These are phyloP conservation scores for Aphelenchoides besseyi DNA, from an alignment of 1,140 invertebrate species.

Conservation along the genomic window DNA sequence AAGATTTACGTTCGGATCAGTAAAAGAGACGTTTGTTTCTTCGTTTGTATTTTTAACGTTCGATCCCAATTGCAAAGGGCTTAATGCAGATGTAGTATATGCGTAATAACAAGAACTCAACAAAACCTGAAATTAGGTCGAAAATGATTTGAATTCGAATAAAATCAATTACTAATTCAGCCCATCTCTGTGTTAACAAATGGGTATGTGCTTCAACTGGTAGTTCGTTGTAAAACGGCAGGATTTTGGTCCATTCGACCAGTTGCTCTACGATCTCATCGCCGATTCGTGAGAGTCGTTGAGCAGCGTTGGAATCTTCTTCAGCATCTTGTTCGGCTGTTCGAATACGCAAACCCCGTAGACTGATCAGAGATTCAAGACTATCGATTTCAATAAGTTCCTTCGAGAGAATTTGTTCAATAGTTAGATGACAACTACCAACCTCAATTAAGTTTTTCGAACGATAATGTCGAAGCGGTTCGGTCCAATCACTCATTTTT, in stretches of 20 bases:
- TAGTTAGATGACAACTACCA: slow-evolving; percentile 22
- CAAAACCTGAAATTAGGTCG: slow-evolving; percentile 31
- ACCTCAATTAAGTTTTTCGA: slow-evolving; percentile 54
- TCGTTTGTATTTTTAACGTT: slow-evolving; percentile 17
- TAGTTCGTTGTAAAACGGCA: slow-evolving; percentile 91
- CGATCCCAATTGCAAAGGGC: slow-evolving; percentile 12
- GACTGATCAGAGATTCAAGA: slow-evolving; percentile 54
- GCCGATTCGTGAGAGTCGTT: slow-evolving; percentile 54
- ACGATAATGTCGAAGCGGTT: neutral
- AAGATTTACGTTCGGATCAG: slow-evolving; percentile 47
- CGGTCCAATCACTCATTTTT: neutral
- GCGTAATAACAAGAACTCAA: slow-evolving; percentile 49
- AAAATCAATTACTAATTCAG: slow-evolving; percentile 50
- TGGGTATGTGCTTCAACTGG: slow-evolving; percentile 84
- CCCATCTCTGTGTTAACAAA: slow-evolving; percentile 90
- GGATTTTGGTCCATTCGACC: slow-evolving; percentile 93
- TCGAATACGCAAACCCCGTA: slow-evolving; percentile 74
- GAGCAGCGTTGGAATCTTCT: slow-evolving; percentile 29
- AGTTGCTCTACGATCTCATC: slow-evolving; percentile 72
- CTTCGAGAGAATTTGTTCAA: slow-evolving; percentile 39
- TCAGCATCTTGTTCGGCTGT: slow-evolving; percentile 59
- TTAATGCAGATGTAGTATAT: slow-evolving; percentile 13
- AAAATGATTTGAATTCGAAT: neutral
- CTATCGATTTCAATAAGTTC: slow-evolving; percentile 60
- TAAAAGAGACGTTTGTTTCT: slow-evolving; percentile 37